phyloP scores from a whole-genome alignment of 2,113 vertebrate species.

The Sus scrofa region T2T-Sscrofa CM000815.6:118279001-118279500 shows the following conservation, averaged over 20 bases:
- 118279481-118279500: too few relatives aligned
- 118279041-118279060: neutral
- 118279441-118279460: too few relatives aligned
- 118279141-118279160: neutral
- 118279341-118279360: too few relatives aligned
- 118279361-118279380: too few relatives aligned
- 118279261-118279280: neutral
- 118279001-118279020: too few relatives aligned
- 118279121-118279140: neutral
- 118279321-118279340: too few relatives aligned
- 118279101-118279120: neutral
- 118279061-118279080: neutral
- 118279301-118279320: neutral
- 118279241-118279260: neutral
- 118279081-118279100: neutral
- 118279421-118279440: too few relatives aligned
- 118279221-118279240: neutral
- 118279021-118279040: too few relatives aligned
- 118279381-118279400: too few relatives aligned
- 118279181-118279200: neutral
- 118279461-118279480: too few relatives aligned
- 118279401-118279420: too few relatives aligned
- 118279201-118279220: neutral
- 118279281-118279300: neutral
- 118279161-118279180: conserved; percentile 19